phyloP scores from a whole-genome alignment of 2,113 vertebrate genomes.

The Struthidea cinerea region DNA sequence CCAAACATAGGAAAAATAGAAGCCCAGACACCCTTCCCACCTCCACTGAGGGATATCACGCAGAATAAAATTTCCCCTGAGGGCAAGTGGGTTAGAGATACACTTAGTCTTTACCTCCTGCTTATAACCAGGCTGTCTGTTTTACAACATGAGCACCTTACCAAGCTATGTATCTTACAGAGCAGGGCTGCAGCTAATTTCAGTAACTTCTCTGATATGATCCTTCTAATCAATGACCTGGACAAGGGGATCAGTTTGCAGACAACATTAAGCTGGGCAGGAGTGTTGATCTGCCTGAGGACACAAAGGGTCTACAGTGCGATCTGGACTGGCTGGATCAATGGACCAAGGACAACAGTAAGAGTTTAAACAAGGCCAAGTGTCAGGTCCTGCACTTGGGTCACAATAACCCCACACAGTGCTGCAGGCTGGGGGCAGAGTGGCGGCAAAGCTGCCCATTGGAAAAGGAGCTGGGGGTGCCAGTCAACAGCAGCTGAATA shows the following conservation, averaged over 20 bases:
- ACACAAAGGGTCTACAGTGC: not conserved
- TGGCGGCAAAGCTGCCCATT: not conserved
- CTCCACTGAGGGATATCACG: not conserved
- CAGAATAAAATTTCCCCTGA: not conserved
- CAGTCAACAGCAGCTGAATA: not conserved
- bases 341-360: no score
- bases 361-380: not conserved
- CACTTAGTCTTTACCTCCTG: not conserved
- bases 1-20: not conserved
- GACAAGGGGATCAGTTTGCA: not conserved
- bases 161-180: not conserved
- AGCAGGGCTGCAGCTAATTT: not conserved
- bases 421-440: not conserved
- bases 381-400: not conserved
- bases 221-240: not conserved
- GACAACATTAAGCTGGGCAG: not conserved
- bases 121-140: not conserved
- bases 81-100: not conserved
- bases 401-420: not conserved
- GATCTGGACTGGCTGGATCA: not conserved
- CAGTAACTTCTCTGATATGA: not conserved
- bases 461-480: not conserved
- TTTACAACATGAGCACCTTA: not conserved
- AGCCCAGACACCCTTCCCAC: not conserved
- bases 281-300: not conserved